Base-by-base conservation (phyloP, 2,113 vertebrate genomes). In the Silurus meridionalis region DNA sequence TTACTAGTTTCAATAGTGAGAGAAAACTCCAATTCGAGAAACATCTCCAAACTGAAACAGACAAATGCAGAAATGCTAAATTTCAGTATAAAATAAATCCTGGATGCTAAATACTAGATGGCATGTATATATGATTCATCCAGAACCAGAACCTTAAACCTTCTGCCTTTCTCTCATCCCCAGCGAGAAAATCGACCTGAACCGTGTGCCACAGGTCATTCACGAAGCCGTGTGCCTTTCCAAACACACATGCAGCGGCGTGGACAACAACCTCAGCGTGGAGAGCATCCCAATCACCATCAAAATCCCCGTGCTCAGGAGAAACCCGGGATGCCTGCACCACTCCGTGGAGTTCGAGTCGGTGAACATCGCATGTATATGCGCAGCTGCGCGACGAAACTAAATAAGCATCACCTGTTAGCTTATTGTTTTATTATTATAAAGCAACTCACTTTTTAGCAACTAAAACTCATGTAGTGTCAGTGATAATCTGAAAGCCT, bases 291-390 rank as follows among this genome's bases (percentile, higher is more conserved):
- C 95, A 0, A 88, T 96, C 48, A 88, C 94, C 11, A 85, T 95
- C 53, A 92, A 90, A 72, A 93, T 96, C 90, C 95, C 95, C 0
- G 94, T 96, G 46, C 93, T 96, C 17, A 91, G 90, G 89, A 94
- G 92, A 66, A 94, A 93, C 89, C 88, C 92, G 25, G 86, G 14
- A 83, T 95, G 94, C 86, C 55, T 90, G 63, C 92, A 91, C 75
- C 94, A 92, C 89, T 93, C 94, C 7, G 82, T 95, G 83, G 94
- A 96, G 66, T 95, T 92, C 63, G 94, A 95, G 89, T 67, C 93
- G 17, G 90, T 95, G 75, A 95, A 90, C 37, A 91, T 96, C 10
- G 95, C 95, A 0, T 96, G 95, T 89, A 87, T 96, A 90, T 96
- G 95, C 87, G 95, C 94, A 3, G 89, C 91, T 19, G 89, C 95